Evolutionary conservation across 2,888 invertebrate species (phyloP).

Genomic region (Argyresthia albistria): DNA sequence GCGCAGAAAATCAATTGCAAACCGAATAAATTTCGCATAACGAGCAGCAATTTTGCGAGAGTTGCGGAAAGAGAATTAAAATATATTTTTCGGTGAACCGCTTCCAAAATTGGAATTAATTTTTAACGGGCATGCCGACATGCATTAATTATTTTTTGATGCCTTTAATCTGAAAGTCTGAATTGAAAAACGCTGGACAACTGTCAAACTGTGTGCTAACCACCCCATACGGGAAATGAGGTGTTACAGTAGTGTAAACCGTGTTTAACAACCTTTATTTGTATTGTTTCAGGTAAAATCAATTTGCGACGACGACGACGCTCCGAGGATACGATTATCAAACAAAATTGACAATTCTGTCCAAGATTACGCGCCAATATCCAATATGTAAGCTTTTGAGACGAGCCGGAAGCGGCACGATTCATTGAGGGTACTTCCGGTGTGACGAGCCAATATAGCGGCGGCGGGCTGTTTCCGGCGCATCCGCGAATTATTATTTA

Average conservation of each 20-base stretch:
- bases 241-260: no score
- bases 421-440: background rate
- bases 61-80: no score
- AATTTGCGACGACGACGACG: background rate
- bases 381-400: background rate
- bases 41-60: background rate
- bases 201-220: no score
- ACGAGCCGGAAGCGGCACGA: background rate
- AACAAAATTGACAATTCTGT: background rate
- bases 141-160: constrained; percentile 29
- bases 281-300: constrained; percentile 18
- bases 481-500: background rate
- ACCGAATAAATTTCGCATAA: background rate
- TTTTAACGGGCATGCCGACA: background rate
- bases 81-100: background rate
- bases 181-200: no score
- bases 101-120: constrained; percentile 1
- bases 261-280: no score
- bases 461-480: background rate
- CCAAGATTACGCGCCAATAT: background rate
- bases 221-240: no score
- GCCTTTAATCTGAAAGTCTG: constrained; percentile 2
- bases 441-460: background rate
- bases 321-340: background rate
- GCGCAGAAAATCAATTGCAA: background rate